Conservation (phyloP, 2,888 invertebrate species). For the Drosophila robusta region DNA sequence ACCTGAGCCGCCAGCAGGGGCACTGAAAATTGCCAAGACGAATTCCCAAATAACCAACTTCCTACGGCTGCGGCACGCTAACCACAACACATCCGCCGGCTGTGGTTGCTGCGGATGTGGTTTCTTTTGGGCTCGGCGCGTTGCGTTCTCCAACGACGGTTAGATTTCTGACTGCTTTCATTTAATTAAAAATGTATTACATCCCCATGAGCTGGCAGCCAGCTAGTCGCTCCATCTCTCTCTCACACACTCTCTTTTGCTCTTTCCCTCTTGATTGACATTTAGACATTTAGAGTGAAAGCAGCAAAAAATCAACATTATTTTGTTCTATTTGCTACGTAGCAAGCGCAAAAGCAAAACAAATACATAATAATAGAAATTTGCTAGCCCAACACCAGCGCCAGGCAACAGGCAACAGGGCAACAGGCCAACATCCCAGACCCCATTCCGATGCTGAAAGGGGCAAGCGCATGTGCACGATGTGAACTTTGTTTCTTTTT, state of each 20-base stretch:
- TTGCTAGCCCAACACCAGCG: constrained; percentile 33
- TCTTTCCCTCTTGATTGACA: constrained; percentile 46
- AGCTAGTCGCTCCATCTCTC: constrained; percentile 4
- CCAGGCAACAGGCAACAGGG: background rate
- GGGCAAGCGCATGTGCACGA: constrained; percentile 22
- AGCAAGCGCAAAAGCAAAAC: constrained; percentile 48
- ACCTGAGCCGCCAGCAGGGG: constrained; percentile 6
- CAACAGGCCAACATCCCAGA: background rate
- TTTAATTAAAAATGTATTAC: constrained; percentile 74
- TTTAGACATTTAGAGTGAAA: constrained; percentile 64
- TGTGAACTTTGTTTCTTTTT: constrained; percentile 1
- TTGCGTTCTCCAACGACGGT: constrained; percentile 6
- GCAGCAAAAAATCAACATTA: constrained; percentile 59
- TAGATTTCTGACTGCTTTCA: constrained; percentile 62
- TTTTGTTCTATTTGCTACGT: constrained; percentile 49
- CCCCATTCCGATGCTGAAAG: background rate
- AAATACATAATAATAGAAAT: constrained; percentile 64
- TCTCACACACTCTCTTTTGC: background rate
- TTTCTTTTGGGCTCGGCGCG: constrained; percentile 9
- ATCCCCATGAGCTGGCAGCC: constrained; percentile 38
- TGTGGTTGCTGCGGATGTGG: constrained; percentile 48
- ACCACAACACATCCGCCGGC: constrained; percentile 60
- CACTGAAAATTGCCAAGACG: constrained; percentile 42
- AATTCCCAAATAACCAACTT: constrained; percentile 50
- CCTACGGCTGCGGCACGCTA: constrained; percentile 38